Percentiles rank a stretch among this genome's conserved stretches.
Evolutionary conservation across 2,888 invertebrate species (phyloP).

Genomic region (Cheilosia pagana): DNA sequence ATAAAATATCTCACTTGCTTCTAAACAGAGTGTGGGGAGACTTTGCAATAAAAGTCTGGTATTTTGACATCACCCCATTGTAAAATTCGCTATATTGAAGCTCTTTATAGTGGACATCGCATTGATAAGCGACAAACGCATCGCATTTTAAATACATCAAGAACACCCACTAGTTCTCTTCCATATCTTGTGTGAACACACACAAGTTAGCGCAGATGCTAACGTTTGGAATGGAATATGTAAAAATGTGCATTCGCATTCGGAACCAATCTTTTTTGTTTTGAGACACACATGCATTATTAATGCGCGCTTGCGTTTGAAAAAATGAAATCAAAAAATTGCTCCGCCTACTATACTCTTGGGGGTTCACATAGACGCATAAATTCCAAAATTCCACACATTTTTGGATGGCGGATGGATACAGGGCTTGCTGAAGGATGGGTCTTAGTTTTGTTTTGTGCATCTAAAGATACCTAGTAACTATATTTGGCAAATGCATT

Average conservation of each 20-base stretch:
- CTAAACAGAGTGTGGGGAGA: constrained; percentile 20
- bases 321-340: constrained; percentile 81
- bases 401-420: constrained; percentile 41
- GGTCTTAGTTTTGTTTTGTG: constrained; percentile 37
- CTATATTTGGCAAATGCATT: constrained; percentile 9
- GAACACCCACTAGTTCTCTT: constrained; percentile 26
- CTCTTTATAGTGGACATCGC: constrained; percentile 25
- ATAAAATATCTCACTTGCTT: constrained; percentile 1
- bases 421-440: constrained; percentile 22
- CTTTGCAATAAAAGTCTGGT: constrained; percentile 17
- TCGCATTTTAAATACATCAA: constrained; percentile 20
- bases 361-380: constrained; percentile 45
- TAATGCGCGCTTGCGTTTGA: constrained; percentile 83
- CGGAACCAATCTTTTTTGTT: constrained; percentile 47
- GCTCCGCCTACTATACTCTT: constrained; percentile 80
- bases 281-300: constrained; percentile 77
- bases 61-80: constrained; percentile 31
- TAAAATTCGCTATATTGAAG: constrained; percentile 21
- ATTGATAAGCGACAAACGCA: constrained; percentile 32
- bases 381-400: constrained; percentile 50
- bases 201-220: constrained; percentile 41
- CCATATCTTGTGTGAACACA: constrained; percentile 29
- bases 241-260: constrained; percentile 39
- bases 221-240: constrained; percentile 31
- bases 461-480: constrained; percentile 22